phyloP scores from a whole-genome alignment of 1,140 invertebrate genomes.

The Chironomus striatipennis region DNA sequence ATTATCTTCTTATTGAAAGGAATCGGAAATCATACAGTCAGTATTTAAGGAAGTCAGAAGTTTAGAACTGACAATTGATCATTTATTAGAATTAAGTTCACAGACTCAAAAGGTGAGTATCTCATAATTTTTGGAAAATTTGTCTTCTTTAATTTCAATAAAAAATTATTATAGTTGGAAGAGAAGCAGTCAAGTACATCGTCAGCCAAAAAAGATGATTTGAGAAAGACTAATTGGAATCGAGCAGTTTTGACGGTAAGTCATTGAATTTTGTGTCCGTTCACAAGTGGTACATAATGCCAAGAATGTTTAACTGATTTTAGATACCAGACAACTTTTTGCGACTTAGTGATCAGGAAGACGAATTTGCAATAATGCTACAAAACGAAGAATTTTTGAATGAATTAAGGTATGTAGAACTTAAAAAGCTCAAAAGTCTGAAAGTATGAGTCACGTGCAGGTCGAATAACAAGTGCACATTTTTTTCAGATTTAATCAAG shows the following conservation, averaged over 20 bases:
- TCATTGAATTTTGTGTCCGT: too few species aligned
- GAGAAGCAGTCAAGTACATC: neutral
- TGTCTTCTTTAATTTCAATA: neutral
- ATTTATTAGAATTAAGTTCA: neutral
- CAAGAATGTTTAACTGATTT: too few species aligned
- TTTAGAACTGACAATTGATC: neutral
- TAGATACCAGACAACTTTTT: neutral
- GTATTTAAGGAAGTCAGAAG: neutral
- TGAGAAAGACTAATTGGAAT: neutral
- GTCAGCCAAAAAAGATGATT: neutral
- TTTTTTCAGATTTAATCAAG: slow-evolving; percentile 62
- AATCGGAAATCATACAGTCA: neutral
- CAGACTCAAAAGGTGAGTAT: neutral
- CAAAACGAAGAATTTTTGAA: slow-evolving; percentile 91
- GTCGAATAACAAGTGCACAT: too few species aligned
- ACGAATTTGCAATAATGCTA: slow-evolving; percentile 76
- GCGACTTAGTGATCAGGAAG: slow-evolving; percentile 51
- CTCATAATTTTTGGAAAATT: neutral
- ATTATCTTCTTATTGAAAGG: neutral
- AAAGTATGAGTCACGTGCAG: too few species aligned
- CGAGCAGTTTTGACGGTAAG: neutral
- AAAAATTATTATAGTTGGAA: neutral
- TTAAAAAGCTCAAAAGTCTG: too few species aligned
- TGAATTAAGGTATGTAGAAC: slow-evolving; percentile 56
- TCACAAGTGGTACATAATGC: too few species aligned